Conservation (phyloP, 2,888 invertebrate species). For the Myathropa florea region DNA sequence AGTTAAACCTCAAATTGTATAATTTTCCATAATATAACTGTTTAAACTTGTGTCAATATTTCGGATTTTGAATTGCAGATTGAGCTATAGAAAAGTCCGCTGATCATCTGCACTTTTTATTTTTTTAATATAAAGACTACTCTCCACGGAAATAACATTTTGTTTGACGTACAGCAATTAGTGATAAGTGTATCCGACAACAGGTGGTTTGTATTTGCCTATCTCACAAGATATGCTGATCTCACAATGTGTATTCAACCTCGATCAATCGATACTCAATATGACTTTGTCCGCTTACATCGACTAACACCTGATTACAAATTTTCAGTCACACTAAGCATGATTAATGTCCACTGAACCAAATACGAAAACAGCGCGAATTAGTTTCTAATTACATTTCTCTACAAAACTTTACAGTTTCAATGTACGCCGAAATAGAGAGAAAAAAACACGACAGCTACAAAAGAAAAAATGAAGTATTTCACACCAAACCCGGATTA, state of each 20-base stretch:
- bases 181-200: too few species aligned
- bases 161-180: too few species aligned
- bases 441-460: not conserved
- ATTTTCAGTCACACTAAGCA: slow-evolving; percentile 4
- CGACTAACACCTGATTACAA: not conserved
- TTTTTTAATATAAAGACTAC: too few species aligned
- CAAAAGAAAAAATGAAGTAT: not conserved
- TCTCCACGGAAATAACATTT: too few species aligned
- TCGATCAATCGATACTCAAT: not conserved
- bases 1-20: too few species aligned
- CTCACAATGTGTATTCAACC: not conserved
- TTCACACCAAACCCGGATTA: slow-evolving; percentile 45
- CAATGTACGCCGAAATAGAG: not conserved
- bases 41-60: too few species aligned
- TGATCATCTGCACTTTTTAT: too few species aligned
- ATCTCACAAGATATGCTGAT: not conserved
- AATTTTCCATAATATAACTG: too few species aligned
- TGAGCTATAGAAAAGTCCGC: too few species aligned
- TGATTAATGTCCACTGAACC: slow-evolving; percentile 25
- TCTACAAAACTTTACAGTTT: slow-evolving; percentile 11
- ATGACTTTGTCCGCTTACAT: not conserved
- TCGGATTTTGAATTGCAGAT: too few species aligned
- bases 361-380: slow-evolving; percentile 27
- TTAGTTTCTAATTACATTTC: slow-evolving; percentile 52
- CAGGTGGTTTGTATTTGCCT: too few species aligned